Percentiles rank a stretch among this genome's conserved stretches.
Evolutionary conservation across 2,797 vertebrate species (phyloP).

Genomic region (Hoplostethus atlanticus): DNA sequence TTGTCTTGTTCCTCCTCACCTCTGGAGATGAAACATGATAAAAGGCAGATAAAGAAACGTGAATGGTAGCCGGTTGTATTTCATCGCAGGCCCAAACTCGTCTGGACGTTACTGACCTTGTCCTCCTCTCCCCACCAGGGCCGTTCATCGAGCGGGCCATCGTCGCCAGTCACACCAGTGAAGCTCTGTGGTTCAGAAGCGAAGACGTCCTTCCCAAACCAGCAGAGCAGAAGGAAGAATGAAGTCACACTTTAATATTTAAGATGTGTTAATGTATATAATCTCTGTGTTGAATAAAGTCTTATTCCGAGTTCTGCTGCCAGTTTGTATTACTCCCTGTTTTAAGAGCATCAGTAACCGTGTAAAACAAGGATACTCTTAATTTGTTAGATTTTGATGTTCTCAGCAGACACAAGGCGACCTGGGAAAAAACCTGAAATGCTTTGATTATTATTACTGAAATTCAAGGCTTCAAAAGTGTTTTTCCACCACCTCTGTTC

Average conservation of each 20-base stretch:
- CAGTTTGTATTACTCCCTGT: not conserved
- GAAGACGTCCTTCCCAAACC: constrained; percentile 82
- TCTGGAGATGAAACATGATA: too few relatives aligned
- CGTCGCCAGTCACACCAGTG: constrained; percentile 89
- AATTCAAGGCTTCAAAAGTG: too few relatives aligned
- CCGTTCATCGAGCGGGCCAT: constrained; percentile 87
- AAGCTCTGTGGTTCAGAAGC: constrained; percentile 85
- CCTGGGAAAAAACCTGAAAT: too few relatives aligned
- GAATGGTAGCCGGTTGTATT: too few relatives aligned
- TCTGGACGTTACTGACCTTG: too few relatives aligned
- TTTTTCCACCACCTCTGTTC: too few relatives aligned
- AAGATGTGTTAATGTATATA: constrained; percentile 27
- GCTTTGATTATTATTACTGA: too few relatives aligned
- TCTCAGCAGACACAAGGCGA: too few relatives aligned
- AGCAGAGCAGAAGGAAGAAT: constrained; percentile 43
- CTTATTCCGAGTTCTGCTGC: constrained; percentile 14
- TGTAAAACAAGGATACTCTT: not conserved
- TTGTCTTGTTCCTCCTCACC: too few relatives aligned
- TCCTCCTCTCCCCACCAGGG: constrained; percentile 72
- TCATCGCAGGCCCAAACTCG: too few relatives aligned
- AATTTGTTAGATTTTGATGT: too few relatives aligned
- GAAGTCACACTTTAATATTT: constrained; percentile 10
- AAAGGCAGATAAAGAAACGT: too few relatives aligned
- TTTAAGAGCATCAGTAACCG: not conserved
- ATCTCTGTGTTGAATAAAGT: constrained; percentile 45